Conservation (phyloP, 2,888 invertebrate genomes). For the Punctoribates punctum region DNA sequence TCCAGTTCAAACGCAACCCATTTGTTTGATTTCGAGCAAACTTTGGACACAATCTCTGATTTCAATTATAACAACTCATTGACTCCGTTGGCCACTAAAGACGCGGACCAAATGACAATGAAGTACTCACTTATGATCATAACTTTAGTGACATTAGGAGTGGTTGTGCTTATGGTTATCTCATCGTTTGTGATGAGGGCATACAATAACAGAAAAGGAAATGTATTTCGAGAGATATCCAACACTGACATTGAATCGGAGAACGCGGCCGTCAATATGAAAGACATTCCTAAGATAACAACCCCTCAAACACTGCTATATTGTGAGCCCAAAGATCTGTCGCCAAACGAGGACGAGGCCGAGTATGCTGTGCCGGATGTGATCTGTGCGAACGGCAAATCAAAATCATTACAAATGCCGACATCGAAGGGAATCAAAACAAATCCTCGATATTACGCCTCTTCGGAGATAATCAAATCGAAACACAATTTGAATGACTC, state of each 20-base stretch:
- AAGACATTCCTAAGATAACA: constrained; percentile 16
- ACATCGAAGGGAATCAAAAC: constrained; percentile 23
- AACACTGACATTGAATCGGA: constrained; percentile 14
- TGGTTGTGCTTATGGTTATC: constrained; percentile 5
- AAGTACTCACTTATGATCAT: constrained; percentile 6
- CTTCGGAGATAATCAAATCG: constrained; percentile 28
- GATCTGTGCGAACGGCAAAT: constrained; percentile 33
- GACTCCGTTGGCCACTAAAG: constrained; percentile 22
- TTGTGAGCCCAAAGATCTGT: constrained; percentile 43
- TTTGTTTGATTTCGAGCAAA: constrained; percentile 14
- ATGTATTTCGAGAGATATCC: constrained; percentile 24
- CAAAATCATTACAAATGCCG: constrained; percentile 12
- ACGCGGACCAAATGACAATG: constrained; percentile 16
- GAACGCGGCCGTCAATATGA: constrained; percentile 9
- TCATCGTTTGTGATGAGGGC: constrained; percentile 17
- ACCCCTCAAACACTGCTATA: constrained; percentile 37
- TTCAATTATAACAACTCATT: constrained; percentile 10
- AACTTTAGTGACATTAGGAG: constrained; percentile 14
- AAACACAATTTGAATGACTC: constrained; percentile 3
- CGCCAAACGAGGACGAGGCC: constrained; percentile 12
- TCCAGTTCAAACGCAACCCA: neutral
- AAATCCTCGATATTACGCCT: constrained; percentile 41
- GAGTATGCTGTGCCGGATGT: constrained; percentile 45
- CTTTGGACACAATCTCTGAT: neutral
- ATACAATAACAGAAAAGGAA: neutral